These are phyloP conservation scores for Microchirus variegatus DNA, from an alignment of 2,797 vertebrate species.

Conservation along the genomic window DNA sequence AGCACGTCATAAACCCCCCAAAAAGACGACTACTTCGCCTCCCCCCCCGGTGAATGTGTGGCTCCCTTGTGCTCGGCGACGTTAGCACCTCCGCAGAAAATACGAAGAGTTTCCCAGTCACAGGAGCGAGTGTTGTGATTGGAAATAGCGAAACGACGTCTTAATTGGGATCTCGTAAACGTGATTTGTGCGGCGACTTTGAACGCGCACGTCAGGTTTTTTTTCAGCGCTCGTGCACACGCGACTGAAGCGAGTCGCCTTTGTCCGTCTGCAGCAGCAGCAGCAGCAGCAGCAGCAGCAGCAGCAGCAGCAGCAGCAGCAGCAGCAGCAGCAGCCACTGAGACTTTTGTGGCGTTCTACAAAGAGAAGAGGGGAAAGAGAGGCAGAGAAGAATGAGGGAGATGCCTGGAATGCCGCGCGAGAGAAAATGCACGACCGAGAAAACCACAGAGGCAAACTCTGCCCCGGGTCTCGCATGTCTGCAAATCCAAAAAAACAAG, in stretches of 20 bases:
- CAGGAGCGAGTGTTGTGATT: constrained; percentile 9
- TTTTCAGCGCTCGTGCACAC: background rate
- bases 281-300: no score
- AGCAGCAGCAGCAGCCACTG: constrained; percentile 9
- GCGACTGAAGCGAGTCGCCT: constrained; percentile 1
- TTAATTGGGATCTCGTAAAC: constrained; percentile 1
- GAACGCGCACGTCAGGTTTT: background rate
- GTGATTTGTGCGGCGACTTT: background rate
- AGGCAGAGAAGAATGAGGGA: constrained; percentile 34
- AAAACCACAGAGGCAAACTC: constrained; percentile 53
- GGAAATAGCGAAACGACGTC: background rate
- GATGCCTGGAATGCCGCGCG: constrained; percentile 68
- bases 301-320: no score
- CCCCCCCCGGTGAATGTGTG: constrained; percentile 30
- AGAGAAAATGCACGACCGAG: constrained; percentile 58
- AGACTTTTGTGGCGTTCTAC: constrained; percentile 29
- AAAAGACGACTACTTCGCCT: constrained; percentile 22
- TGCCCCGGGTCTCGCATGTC: constrained; percentile 41
- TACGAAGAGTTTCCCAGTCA: constrained; percentile 17
- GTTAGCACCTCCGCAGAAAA: background rate
- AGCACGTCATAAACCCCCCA: constrained; percentile 54
- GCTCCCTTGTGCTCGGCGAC: constrained; percentile 10
- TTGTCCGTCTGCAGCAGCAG: constrained; percentile 15
- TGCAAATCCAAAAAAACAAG: constrained; percentile 28
- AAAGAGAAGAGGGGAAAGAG: constrained; percentile 8